A percentile compares a stretch with the other conserved stretches of the same genome.
phyloP scores from a whole-genome alignment of 1,140 invertebrate genomes.

The Wiebesia pumilae region DNA sequence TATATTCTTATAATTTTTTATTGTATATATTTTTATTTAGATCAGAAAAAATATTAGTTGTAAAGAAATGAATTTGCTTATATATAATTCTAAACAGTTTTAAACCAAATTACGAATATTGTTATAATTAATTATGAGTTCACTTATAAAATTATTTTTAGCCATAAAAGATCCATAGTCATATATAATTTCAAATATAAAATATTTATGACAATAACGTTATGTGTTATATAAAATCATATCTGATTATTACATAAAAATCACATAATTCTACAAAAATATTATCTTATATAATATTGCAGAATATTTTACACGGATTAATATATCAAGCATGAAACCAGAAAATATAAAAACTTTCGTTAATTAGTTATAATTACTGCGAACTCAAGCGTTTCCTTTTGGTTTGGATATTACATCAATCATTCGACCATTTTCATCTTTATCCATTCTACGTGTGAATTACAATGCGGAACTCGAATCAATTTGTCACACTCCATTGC shows the following conservation, averaged over 20 bases:
- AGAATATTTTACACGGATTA: background rate
- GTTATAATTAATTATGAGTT: background rate
- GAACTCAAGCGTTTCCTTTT: background rate
- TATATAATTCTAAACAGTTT: no score
- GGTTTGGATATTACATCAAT: background rate
- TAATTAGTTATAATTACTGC: background rate
- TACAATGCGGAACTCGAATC: conserved; percentile 51
- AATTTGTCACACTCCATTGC: conserved; percentile 48
- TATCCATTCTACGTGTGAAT: conserved; percentile 33
- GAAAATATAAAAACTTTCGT: background rate
- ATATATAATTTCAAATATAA: no score
- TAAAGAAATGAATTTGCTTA: no score
- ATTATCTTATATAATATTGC: background rate
- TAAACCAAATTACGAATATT: background rate
- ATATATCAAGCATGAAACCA: background rate
- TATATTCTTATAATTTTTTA: no score
- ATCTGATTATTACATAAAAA: no score
- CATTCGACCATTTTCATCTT: background rate
- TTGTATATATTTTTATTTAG: no score
- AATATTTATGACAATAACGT: no score
- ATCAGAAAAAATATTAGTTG: no score
- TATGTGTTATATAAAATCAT: no score
- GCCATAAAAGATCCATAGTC: background rate
- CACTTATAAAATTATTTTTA: background rate
- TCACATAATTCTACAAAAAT: no score